Evolutionary conservation across 2,888 invertebrate genomes (phyloP).

Genomic region (Peribatodes rhomboidaria): DNA sequence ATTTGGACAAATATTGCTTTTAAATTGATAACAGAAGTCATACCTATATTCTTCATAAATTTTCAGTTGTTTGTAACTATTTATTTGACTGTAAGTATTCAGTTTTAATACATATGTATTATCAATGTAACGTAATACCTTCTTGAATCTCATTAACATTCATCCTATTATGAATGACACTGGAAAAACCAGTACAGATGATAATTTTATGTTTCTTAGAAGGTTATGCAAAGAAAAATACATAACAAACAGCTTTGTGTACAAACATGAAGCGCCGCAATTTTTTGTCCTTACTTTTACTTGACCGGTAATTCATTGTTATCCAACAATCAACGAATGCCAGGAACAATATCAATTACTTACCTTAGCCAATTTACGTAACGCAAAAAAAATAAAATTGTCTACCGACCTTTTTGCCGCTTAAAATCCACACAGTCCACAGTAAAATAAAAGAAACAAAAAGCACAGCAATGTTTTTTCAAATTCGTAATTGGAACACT

Average conservation of each 20-base stretch:
- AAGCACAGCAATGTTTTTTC: slow-evolving; percentile 56
- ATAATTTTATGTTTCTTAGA: slow-evolving; percentile 7
- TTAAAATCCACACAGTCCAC: slow-evolving; percentile 76
- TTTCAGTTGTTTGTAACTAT: no score
- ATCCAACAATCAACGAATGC: slow-evolving; percentile 47
- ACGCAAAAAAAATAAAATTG: slow-evolving; percentile 39
- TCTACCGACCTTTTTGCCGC: slow-evolving; percentile 65
- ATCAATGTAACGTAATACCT: background rate
- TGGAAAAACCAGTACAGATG: slow-evolving; percentile 14
- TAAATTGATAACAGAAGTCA: no score
- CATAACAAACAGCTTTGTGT: slow-evolving; percentile 33
- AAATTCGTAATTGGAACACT: slow-evolving; percentile 67
- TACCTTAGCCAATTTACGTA: slow-evolving; percentile 36
- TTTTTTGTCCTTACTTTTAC: slow-evolving; percentile 52
- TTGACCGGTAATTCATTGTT: slow-evolving; percentile 50
- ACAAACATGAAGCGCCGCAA: slow-evolving; percentile 30
- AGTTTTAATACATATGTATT: no score
- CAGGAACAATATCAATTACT: slow-evolving; percentile 44
- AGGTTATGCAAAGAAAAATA: slow-evolving; percentile 33
- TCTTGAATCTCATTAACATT: background rate
- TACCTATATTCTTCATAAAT: no score
- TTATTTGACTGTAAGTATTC: background rate
- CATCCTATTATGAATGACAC: slow-evolving; percentile 3
- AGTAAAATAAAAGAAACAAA: slow-evolving; percentile 63
- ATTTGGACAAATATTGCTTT: background rate